Evolutionary conservation across 2,888 invertebrate species (phyloP), one percentile per base, ranked within the genome.

Genomic region (Eumerus sabulonum): DNA sequence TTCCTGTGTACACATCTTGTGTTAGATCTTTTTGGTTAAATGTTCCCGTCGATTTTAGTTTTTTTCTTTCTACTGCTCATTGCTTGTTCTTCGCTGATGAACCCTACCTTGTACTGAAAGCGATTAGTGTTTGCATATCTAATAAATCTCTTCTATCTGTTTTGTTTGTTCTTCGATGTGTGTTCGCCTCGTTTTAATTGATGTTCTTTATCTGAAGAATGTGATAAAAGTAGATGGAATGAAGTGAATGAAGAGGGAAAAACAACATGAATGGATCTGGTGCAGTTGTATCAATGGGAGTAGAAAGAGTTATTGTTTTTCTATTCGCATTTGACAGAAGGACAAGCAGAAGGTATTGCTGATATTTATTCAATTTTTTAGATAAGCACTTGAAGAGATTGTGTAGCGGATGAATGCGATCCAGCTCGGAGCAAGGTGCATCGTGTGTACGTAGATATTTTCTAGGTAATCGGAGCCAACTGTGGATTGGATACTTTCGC

Each of bases 321-420:
- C 86, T 87, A 86, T 86, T 86, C 85, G 85, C 82, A 85, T 85
- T 85, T 86, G 86, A 85, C 87, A 85, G 87, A 86, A 87, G 87
- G 86, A 86, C 86, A 87, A 87, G 86, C 51, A 4, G 64, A 36
- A 54, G 71, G 53, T 56, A 56, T 7, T 54, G n/a, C 60, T 66
- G 76, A 64, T 76, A 54, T 19, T 60, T 70, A 47, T 64, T 60
- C 48, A 51, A 11, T 50, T 40, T 9, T 11, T 17, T 4, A 38
- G 71, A 70, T 70, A 76, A 60, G 40, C n/a, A 40, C 12, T n/a
- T 3, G 40, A 27, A 40, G 40, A 36, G 36, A 36, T n/a, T n/a
- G n/a, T n/a, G n/a, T n/a, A n/a, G n/a, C n/a, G n/a, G 27, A 27
- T 2, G 27, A 27, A 27, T 27, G 27, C 2, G 7, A 7, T 4